These are phyloP conservation scores for Sceliomorpha sp. DNA, from an alignment of 2,888 invertebrate genomes.

Conservation along the genomic window DNA sequence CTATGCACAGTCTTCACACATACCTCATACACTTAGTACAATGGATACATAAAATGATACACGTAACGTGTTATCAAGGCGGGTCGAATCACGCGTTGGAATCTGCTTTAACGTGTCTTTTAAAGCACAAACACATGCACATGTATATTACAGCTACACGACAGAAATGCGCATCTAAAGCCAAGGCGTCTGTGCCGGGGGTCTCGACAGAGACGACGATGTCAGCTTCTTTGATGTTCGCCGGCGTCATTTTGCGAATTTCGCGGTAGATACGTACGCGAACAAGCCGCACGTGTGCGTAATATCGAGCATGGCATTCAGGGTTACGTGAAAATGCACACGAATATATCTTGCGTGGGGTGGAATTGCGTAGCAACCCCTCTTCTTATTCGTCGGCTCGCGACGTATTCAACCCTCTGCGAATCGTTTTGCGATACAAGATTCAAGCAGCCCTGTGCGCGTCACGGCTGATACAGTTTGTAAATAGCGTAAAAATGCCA, in stretches of 20 bases:
- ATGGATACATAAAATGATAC: no score
- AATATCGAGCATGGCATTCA: no score
- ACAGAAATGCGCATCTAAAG: constrained; percentile 34
- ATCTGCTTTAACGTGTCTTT: constrained; percentile 36
- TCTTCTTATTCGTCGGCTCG: constrained; percentile 37
- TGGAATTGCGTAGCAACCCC: constrained; percentile 10
- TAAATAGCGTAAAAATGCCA: constrained; percentile 73
- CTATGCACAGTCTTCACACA: no score
- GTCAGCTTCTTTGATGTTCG: constrained; percentile 44
- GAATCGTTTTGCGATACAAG: constrained; percentile 24
- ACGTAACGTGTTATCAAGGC: constrained; percentile 20
- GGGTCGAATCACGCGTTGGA: constrained; percentile 27
- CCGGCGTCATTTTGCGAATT: constrained; percentile 32
- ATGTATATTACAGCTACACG: neutral
- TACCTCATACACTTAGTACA: no score
- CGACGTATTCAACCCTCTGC: constrained; percentile 23
- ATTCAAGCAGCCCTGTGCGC: constrained; percentile 14
- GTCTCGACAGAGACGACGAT: constrained; percentile 35
- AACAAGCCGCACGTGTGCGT: no score
- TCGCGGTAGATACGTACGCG: neutral
- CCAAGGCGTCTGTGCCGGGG: constrained; percentile 39
- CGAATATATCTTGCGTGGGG: neutral
- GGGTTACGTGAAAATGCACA: neutral
- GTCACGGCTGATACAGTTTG: constrained; percentile 65
- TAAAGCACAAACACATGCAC: constrained; percentile 22